phyloP scores from a whole-genome alignment of 2,888 invertebrate species.

The Nomada fucata region DNA sequence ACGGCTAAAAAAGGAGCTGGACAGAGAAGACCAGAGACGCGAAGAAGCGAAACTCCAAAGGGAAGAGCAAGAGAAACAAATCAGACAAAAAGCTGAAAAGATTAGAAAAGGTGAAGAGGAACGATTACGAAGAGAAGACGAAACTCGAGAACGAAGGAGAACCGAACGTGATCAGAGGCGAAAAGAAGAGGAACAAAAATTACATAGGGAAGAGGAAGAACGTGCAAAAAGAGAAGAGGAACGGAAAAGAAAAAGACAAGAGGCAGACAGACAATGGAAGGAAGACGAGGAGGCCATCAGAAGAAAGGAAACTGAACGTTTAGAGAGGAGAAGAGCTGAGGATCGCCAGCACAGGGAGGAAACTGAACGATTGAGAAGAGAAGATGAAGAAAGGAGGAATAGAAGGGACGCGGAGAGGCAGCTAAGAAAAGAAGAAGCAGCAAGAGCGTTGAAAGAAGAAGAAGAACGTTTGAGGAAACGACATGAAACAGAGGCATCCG shows the following conservation, averaged over 20 bases:
- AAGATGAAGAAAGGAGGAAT: conserved; percentile 76
- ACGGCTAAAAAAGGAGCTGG: conserved; percentile 44
- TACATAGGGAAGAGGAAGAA: conserved; percentile 76
- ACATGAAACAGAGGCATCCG: conserved; percentile 73
- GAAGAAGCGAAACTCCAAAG: conserved; percentile 53
- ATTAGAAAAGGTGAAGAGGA: conserved; percentile 47
- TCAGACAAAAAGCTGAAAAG: conserved; percentile 63
- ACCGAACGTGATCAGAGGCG: conserved; percentile 40
- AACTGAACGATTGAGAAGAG: conserved; percentile 71
- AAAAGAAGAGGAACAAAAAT: conserved; percentile 54
- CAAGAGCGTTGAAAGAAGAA: conserved; percentile 54
- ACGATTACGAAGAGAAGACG: conserved; percentile 72
- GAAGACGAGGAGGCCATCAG: conserved; percentile 58
- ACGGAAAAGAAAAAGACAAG: conserved; percentile 50
- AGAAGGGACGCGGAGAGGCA: conserved; percentile 70
- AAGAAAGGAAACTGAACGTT: conserved; percentile 76
- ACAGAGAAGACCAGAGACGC: conserved; percentile 52
- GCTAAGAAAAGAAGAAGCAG: conserved; percentile 69
- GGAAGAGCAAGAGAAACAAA: conserved; percentile 48
- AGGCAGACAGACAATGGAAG: conserved; percentile 52
- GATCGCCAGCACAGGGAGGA: conserved; percentile 53
- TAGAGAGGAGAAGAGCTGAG: conserved; percentile 81
- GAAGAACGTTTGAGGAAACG: conserved; percentile 58
- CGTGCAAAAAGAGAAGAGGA: conserved; percentile 75
- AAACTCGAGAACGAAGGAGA: conserved; percentile 50